phyloP scores from a whole-genome alignment of 1,140 invertebrate genomes.

The Berghia stephanieae region DNA sequence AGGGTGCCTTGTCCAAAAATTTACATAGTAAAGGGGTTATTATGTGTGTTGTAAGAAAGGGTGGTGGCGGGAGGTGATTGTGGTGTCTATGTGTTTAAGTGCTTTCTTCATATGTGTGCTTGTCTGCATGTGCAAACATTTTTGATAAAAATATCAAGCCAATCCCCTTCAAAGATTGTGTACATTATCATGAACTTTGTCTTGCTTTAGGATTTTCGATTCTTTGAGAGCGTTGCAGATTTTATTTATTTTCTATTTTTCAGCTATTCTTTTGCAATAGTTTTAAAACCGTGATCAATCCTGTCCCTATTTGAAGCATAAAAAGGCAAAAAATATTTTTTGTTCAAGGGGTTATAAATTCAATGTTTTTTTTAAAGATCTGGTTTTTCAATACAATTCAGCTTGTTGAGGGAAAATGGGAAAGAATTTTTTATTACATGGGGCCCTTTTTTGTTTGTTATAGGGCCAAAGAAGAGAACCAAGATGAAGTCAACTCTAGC shows the following conservation, averaged over 20 bases:
- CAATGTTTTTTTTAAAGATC: not conserved
- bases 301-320: not conserved
- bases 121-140: not conserved
- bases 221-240: too few relatives aligned
- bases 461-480: conserved; percentile 26
- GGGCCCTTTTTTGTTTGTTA: not conserved
- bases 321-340: not conserved
- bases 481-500: not conserved
- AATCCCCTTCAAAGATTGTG: too few relatives aligned
- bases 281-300: not conserved
- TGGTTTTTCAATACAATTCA: not conserved
- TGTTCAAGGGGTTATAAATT: not conserved
- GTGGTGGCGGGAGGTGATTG: too few relatives aligned
- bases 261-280: not conserved
- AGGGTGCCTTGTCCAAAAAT: too few relatives aligned
- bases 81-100: not conserved
- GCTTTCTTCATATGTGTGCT: not conserved
- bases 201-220: too few relatives aligned
- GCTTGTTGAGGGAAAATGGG: not conserved
- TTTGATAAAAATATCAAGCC: too few relatives aligned
- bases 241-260: too few relatives aligned
- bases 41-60: too few relatives aligned
- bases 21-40: too few relatives aligned
- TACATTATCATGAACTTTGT: too few relatives aligned
- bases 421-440: not conserved